Conservation (phyloP, 2,888 invertebrate species). For the Eupithecia abbreviata region DNA sequence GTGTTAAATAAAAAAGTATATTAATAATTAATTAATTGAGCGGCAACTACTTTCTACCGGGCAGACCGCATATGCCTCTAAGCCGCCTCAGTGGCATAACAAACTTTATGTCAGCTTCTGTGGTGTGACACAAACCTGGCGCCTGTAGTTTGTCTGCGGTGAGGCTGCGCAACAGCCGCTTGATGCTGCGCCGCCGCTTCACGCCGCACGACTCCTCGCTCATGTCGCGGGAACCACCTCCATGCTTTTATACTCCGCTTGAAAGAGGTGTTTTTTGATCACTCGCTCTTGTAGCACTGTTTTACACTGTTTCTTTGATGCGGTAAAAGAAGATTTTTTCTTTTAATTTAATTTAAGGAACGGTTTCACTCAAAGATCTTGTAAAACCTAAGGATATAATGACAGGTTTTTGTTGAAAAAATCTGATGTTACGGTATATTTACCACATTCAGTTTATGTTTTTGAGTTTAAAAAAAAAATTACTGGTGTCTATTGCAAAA, state of each 20-base stretch:
- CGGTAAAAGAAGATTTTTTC: neutral
- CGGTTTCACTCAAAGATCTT: neutral
- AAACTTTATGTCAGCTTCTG: neutral
- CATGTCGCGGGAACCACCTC: slow-evolving; percentile 50
- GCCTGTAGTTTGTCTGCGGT: slow-evolving; percentile 78
- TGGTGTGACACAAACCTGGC: slow-evolving; percentile 35
- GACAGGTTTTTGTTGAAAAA: neutral
- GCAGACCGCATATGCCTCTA: neutral
- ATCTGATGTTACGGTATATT: neutral
- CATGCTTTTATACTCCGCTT: slow-evolving; percentile 2
- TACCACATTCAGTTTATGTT: too few species aligned
- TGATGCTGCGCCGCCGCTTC: slow-evolving; percentile 79
- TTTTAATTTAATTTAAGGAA: neutral
- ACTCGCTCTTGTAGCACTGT: neutral
- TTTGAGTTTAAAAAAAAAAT: neutral
- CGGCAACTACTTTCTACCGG: neutral
- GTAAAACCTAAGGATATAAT: neutral
- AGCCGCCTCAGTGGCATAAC: neutral
- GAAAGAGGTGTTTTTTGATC: neutral
- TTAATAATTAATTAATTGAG: neutral
- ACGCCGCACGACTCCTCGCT: slow-evolving; percentile 72
- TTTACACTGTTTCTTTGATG: neutral
- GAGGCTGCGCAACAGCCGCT: slow-evolving; percentile 77
- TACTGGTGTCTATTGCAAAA: neutral
- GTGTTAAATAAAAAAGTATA: neutral